These are phyloP conservation scores for Dasysyrphus tricinctus DNA, from an alignment of 2,888 invertebrate species.

Conservation along the genomic window DNA sequence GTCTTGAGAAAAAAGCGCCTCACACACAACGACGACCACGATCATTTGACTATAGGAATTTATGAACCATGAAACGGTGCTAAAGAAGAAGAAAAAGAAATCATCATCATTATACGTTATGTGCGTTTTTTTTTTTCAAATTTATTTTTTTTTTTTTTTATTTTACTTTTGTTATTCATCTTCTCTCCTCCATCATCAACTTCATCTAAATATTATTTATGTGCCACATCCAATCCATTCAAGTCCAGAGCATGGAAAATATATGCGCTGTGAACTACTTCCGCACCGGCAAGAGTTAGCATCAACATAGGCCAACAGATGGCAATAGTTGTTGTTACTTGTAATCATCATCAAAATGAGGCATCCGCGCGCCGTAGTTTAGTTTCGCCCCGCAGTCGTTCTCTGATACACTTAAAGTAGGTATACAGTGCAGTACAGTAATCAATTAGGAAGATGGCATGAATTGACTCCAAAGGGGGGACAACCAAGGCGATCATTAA, in stretches of 20 bases:
- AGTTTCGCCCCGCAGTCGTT: neutral
- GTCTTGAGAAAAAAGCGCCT: conserved; percentile 15
- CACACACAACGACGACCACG: conserved; percentile 20
- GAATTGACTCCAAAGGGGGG: conserved; percentile 34
- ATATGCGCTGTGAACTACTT: conserved; percentile 64
- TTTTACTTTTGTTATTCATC: conserved; percentile 29
- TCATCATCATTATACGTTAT: conserved; percentile 56
- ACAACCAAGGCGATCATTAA: neutral
- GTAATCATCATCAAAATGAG: conserved; percentile 18
- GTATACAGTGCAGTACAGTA: neutral
- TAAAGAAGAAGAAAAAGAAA: conserved; percentile 61
- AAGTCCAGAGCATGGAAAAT: conserved; percentile 55
- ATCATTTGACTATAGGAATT: conserved; percentile 68
- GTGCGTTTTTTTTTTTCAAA: conserved; percentile 10
- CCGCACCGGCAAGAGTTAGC: conserved; percentile 50
- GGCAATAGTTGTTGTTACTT: conserved; percentile 51
- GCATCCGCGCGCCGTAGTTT: conserved; percentile 5
- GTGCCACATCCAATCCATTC: conserved; percentile 65
- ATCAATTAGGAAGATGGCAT: conserved; percentile 70
- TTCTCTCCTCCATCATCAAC: conserved; percentile 33
- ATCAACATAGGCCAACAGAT: conserved; percentile 43
- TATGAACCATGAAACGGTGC: conserved; percentile 74
- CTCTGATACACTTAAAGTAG: conserved; percentile 1
- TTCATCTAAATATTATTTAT: conserved; percentile 73
- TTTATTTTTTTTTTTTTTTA: conserved; percentile 1